phyloP scores from a whole-genome alignment of 2,797 vertebrate genomes.

The Anniella stebbinsi region DNA sequence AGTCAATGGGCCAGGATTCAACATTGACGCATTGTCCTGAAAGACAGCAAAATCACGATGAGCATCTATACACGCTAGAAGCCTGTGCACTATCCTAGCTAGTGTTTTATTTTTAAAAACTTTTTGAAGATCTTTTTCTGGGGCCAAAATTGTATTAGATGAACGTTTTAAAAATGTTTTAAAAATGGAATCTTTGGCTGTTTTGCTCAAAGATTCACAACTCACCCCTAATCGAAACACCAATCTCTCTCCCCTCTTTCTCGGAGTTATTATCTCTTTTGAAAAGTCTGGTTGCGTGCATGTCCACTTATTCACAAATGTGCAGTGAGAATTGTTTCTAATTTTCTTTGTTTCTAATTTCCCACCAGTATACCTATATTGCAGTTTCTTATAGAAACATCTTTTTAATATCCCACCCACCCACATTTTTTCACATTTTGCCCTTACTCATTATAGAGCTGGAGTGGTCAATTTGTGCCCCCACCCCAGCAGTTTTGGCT shows the following conservation, averaged over 20 bases:
- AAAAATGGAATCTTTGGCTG: not conserved
- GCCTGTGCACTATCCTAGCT: not conserved
- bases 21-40: not conserved
- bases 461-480: not conserved
- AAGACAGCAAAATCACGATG: not conserved
- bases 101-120: not conserved
- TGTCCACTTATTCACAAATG: not conserved
- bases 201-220: not conserved
- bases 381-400: not conserved
- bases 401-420: not conserved
- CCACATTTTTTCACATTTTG: not conserved
- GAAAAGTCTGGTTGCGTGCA: not conserved
- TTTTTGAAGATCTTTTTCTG: not conserved
- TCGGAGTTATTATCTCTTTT: not conserved
- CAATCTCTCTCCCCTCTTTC: not conserved
- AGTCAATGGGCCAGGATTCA: not conserved
- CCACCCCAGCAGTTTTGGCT: too few relatives aligned
- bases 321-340: not conserved
- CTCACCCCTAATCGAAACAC: not conserved
- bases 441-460: too few relatives aligned
- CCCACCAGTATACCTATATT: not conserved
- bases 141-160: not conserved
- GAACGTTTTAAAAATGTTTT: not conserved
- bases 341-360: conserved; percentile 8
- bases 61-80: not conserved